Conservation (phyloP, 2,888 invertebrate species). For the Pseudanteris insignis region DNA sequence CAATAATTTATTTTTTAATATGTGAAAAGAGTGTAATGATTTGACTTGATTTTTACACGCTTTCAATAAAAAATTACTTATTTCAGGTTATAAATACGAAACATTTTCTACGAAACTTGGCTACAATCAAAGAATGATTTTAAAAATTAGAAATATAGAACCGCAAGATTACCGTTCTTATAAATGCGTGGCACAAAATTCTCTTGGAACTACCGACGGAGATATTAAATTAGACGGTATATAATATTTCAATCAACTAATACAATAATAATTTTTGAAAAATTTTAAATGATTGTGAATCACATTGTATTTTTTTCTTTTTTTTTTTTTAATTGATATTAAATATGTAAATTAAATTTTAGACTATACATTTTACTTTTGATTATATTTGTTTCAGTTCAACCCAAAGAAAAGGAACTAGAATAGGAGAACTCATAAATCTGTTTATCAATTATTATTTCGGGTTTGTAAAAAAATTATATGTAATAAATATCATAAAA, state of each 20-base stretch:
- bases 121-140: slow-evolving; percentile 90
- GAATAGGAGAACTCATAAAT: background rate
- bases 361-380: too few species aligned
- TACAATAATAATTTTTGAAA: too few species aligned
- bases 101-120: slow-evolving; percentile 84
- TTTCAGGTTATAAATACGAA: slow-evolving; percentile 84
- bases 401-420: slow-evolving; percentile 6
- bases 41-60: too few species aligned
- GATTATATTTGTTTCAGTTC: slow-evolving; percentile 20
- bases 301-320: too few species aligned
- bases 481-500: too few species aligned
- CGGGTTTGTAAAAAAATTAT: too few species aligned
- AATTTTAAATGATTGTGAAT: too few species aligned
- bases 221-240: slow-evolving; percentile 88
- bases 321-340: too few species aligned
- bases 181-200: slow-evolving; percentile 92
- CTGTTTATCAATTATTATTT: too few species aligned
- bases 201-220: slow-evolving; percentile 88
- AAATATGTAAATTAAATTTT: too few species aligned
- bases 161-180: slow-evolving; percentile 86
- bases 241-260: background rate
- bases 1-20: too few species aligned
- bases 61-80: background rate
- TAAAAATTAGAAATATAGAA: slow-evolving; percentile 85
- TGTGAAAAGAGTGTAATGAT: too few species aligned